Evolutionary conservation across 2,888 invertebrate species (phyloP).

Genomic region (Omphaloscelis lunosa): DNA sequence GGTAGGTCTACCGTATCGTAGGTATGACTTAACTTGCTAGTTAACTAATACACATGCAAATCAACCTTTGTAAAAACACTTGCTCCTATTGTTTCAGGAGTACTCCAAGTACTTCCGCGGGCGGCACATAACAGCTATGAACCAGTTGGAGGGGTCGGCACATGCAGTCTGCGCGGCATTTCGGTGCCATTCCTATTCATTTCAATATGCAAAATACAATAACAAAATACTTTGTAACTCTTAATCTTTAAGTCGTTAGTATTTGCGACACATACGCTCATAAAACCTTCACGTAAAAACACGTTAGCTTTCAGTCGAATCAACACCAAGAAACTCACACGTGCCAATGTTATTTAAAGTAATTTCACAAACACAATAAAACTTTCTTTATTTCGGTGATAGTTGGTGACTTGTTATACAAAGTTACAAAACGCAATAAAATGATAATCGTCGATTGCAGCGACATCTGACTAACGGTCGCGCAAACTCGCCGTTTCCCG

Average conservation of each 20-base stretch:
- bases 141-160: slow-evolving; percentile 95
- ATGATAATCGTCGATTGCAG: slow-evolving; percentile 27
- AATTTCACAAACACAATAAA: slow-evolving; percentile 41
- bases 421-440: slow-evolving; percentile 38
- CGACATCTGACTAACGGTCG: slow-evolving; percentile 32
- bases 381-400: slow-evolving; percentile 21
- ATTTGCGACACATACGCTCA: background rate
- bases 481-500: slow-evolving; percentile 16
- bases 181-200: background rate
- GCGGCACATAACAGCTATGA: slow-evolving; percentile 96
- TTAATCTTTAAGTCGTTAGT: background rate
- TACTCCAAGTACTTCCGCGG: slow-evolving; percentile 96
- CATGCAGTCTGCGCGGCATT: slow-evolving; percentile 93
- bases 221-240: background rate
- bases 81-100: slow-evolving; percentile 88
- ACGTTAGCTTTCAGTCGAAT: background rate
- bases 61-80: background rate
- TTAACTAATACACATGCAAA: background rate
- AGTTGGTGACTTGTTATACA: slow-evolving; percentile 41
- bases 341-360: slow-evolving; percentile 30
- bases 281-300: background rate
- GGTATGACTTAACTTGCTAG: background rate
- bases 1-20: background rate
- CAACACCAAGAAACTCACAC: background rate
- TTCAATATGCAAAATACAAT: background rate